Percentiles rank a stretch among this genome's conserved stretches.
Evolutionary conservation across 2,888 invertebrate genomes (phyloP).

Genomic region (Teleiodes luculella): DNA sequence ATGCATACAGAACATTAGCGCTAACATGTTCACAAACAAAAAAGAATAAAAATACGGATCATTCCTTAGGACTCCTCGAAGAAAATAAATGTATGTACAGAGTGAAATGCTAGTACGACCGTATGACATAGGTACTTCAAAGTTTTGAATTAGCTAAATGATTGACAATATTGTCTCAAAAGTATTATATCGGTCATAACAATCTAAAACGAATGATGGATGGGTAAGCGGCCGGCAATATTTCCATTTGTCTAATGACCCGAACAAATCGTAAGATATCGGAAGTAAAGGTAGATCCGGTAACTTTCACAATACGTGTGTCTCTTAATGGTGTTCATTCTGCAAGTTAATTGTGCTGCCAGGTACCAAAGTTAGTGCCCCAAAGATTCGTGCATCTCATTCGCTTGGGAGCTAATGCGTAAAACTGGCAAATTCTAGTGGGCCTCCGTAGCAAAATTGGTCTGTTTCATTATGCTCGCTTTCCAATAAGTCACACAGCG

Average conservation of each 20-base stretch:
- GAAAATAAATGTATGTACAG: too few relatives aligned
- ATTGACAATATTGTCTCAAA: slow-evolving; percentile 8
- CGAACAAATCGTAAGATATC: slow-evolving; percentile 25
- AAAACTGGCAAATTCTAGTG: slow-evolving; percentile 11
- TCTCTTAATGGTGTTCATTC: neutral
- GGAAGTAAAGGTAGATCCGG: slow-evolving; percentile 21
- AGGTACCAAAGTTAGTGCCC: neutral
- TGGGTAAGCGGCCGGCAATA: slow-evolving; percentile 14
- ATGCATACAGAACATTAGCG: too few relatives aligned
- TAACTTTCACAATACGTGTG: slow-evolving; percentile 23
- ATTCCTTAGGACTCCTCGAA: too few relatives aligned
- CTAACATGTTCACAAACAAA: too few relatives aligned
- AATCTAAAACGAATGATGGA: slow-evolving; percentile 21
- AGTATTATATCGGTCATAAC: slow-evolving; percentile 14
- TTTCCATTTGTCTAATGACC: slow-evolving; percentile 23
- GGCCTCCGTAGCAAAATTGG: slow-evolving; percentile 15
- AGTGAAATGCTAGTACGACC: too few relatives aligned
- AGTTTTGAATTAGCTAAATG: too few relatives aligned
- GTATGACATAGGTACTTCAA: too few relatives aligned
- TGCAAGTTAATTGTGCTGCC: too few relatives aligned
- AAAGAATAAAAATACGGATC: too few relatives aligned
- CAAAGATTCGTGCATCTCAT: neutral
- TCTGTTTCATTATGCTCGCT: slow-evolving; percentile 20
- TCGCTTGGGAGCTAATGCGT: slow-evolving; percentile 10
- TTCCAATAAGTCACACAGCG: slow-evolving; percentile 17